phyloP scores from a whole-genome alignment of 2,113 vertebrate species.

The Phalacrocorax carbo region DNA sequence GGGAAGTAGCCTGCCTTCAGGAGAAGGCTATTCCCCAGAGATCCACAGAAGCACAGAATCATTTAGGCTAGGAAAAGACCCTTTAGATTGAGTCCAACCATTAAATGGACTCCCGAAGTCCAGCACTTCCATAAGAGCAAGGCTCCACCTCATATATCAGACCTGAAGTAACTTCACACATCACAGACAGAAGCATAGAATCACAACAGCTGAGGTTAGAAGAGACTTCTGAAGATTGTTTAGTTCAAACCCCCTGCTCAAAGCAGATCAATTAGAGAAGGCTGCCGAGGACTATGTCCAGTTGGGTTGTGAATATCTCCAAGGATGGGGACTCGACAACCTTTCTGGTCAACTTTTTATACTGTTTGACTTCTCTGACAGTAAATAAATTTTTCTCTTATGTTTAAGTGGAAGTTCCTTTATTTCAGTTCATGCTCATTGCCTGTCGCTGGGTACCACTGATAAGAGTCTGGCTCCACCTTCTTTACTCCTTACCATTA shows the following conservation, averaged over 20 bases:
- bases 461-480: not conserved
- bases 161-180: not conserved
- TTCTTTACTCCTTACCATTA: not conserved
- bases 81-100: not conserved
- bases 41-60: not conserved
- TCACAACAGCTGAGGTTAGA: not conserved
- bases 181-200: not conserved
- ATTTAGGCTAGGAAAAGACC: not conserved
- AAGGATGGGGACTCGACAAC: not conserved
- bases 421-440: not conserved
- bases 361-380: not conserved
- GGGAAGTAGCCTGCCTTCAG: not conserved
- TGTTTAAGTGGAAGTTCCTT: not conserved
- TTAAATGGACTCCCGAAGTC: not conserved
- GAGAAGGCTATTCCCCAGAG: not conserved
- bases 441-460: not conserved
- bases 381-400: not conserved
- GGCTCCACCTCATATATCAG: not conserved
- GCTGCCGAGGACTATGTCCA: not conserved
- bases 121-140: not conserved
- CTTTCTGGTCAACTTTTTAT: not conserved
- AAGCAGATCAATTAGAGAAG: not conserved
- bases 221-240: not conserved
- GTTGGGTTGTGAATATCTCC: not conserved
- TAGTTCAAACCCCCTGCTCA: not conserved